These are phyloP conservation scores for Chalcis sispes DNA, from an alignment of 2,888 invertebrate genomes.

Conservation along the genomic window DNA sequence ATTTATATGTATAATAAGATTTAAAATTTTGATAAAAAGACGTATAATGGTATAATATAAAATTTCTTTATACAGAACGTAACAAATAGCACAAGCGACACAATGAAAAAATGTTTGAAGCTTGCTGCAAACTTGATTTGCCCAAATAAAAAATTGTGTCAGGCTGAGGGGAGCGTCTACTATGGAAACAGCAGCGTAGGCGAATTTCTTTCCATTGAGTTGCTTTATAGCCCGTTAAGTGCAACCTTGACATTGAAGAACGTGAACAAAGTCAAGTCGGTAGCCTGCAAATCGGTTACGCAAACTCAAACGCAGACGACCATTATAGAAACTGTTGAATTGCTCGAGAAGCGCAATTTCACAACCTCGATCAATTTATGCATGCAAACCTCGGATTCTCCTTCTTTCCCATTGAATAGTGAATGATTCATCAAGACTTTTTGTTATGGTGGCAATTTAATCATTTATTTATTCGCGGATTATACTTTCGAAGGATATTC, in stretches of 20 bases:
- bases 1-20: no score
- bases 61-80: slow-evolving; percentile 13
- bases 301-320: neutral
- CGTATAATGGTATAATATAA: no score
- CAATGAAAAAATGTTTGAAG: slow-evolving; percentile 54
- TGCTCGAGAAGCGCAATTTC: neutral
- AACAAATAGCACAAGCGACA: slow-evolving; percentile 53
- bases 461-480: no score
- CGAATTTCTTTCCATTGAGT: neutral
- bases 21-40: no score
- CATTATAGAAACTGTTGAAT: neutral
- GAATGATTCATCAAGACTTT: no score
- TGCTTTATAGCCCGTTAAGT: no score
- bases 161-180: slow-evolving; percentile 61
- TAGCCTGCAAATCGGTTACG: slow-evolving; percentile 44
- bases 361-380: slow-evolving; percentile 7
- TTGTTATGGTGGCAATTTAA: no score
- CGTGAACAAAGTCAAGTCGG: slow-evolving; percentile 26
- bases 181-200: slow-evolving; percentile 53
- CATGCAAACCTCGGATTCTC: no score
- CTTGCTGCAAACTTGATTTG: slow-evolving; percentile 59
- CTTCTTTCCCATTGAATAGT: no score
- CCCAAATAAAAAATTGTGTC: slow-evolving; percentile 28
- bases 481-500: no score
- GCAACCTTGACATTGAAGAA: slow-evolving; percentile 45